Percentiles rank a stretch among this genome's conserved stretches.
Evolutionary conservation across 2,888 invertebrate genomes (phyloP).

Genomic region (Trissonchulus latispiculum): DNA sequence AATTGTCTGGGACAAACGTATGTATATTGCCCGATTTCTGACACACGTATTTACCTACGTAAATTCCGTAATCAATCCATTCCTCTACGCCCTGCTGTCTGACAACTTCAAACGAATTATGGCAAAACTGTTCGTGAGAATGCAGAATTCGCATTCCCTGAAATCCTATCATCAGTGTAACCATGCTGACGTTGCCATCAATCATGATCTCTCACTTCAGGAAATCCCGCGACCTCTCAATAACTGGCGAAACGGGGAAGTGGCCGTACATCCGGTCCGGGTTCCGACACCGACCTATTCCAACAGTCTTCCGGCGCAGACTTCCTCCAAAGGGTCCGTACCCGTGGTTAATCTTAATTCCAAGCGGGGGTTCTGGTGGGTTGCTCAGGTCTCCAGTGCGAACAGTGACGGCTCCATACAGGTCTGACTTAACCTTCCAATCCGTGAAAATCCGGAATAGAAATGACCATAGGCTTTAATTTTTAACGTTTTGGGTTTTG

Average conservation of each 20-base stretch:
- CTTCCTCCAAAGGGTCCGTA: no score
- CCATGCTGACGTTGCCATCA: background rate
- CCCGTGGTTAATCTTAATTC: no score
- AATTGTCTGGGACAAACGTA: background rate
- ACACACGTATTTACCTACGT: constrained; percentile 13
- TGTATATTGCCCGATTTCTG: background rate
- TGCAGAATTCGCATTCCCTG: background rate
- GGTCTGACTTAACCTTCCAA: no score
- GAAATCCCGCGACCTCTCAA: background rate
- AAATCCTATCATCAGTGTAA: background rate
- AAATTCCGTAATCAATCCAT: constrained; percentile 13
- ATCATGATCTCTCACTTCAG: background rate
- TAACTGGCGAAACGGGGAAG: background rate
- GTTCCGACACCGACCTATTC: background rate
- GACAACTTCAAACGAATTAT: constrained; percentile 11
- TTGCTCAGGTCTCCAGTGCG: background rate
- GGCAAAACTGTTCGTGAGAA: background rate
- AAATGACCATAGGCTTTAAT: no score
- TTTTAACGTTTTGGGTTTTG: no score
- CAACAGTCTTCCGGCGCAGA: background rate
- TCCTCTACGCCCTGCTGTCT: constrained; percentile 7
- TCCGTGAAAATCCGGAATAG: no score
- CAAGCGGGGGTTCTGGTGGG: background rate
- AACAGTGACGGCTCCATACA: background rate
- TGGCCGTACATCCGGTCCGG: background rate